phyloP scores from a whole-genome alignment of 2,888 invertebrate genomes.

The Eulithis testata region DNA sequence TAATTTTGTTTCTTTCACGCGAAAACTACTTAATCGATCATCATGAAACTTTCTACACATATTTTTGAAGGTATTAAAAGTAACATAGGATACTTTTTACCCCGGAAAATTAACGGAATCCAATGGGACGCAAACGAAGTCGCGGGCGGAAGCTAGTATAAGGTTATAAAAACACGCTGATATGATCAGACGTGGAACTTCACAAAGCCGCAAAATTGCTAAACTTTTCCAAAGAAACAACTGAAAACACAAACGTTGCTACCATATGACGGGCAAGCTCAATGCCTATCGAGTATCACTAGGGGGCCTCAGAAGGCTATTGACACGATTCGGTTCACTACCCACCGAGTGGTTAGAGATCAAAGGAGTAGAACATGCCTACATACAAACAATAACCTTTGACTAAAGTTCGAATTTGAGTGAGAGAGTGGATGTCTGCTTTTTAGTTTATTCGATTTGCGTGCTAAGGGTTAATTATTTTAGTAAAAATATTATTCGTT shows the following conservation, averaged over 20 bases:
- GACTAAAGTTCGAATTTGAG: neutral
- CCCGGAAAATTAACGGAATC: no score
- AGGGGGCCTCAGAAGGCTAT: conserved; percentile 31
- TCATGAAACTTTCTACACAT: no score
- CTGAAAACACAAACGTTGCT: conserved; percentile 9
- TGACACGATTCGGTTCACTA: conserved; percentile 38
- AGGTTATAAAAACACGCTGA: neutral
- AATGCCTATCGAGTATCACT: conserved; percentile 35
- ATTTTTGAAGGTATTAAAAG: no score
- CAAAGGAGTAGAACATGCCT: conserved; percentile 24
- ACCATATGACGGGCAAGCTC: conserved; percentile 25
- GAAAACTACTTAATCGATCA: no score
- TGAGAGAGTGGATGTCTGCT: neutral
- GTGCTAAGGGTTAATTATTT: no score
- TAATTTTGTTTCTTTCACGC: no score
- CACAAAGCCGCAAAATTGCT: neutral
- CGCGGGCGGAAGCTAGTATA: no score
- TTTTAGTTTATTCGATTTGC: no score
- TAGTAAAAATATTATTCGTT: no score
- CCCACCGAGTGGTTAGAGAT: conserved; percentile 21
- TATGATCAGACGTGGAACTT: neutral
- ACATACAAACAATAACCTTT: conserved; percentile 3
- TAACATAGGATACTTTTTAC: no score
- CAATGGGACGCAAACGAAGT: no score
- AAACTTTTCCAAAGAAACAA: conserved; percentile 1